These are phyloP conservation scores for Bombus picipes DNA, from an alignment of 1,140 invertebrate species.

Conservation along the genomic window DNA sequence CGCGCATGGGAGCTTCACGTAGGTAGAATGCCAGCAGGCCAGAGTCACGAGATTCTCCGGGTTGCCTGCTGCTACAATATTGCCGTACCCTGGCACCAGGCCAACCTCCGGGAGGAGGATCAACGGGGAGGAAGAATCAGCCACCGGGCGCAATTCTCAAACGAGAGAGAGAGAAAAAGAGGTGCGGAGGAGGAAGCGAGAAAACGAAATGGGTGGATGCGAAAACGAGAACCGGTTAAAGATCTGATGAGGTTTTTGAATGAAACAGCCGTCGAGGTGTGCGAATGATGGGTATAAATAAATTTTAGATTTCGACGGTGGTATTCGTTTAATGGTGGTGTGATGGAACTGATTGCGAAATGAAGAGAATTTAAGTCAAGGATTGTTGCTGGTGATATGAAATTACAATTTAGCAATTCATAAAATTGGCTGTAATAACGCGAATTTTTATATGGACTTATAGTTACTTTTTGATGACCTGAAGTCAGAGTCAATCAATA, in stretches of 20 bases:
- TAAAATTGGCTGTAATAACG: too few relatives aligned
- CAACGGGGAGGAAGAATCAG: slow-evolving; percentile 25
- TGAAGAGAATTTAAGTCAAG: neutral
- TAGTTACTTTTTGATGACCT: too few relatives aligned
- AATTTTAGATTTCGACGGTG: neutral
- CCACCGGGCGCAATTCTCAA: too few relatives aligned
- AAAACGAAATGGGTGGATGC: neutral
- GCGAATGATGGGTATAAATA: neutral
- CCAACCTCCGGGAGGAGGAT: slow-evolving; percentile 55
- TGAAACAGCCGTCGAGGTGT: neutral
- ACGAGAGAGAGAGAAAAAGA: neutral
- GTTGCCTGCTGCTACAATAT: slow-evolving; percentile 72
- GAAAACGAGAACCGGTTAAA: too few relatives aligned
- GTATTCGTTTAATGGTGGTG: neutral
- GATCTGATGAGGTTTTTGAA: neutral
- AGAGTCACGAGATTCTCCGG: slow-evolving; percentile 65
- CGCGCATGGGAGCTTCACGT: slow-evolving; percentile 3
- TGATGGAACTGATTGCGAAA: neutral
- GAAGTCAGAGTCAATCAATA: too few relatives aligned
- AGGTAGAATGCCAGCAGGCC: slow-evolving; percentile 64
- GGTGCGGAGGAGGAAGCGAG: too few relatives aligned
- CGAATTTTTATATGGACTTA: too few relatives aligned
- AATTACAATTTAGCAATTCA: too few relatives aligned
- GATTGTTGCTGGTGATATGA: neutral
- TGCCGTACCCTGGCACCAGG: slow-evolving; percentile 70